Percentiles rank a stretch among this genome's conserved stretches.
Conservation (phyloP, 2,113 vertebrate genomes). For the Calyptommatus sinebrachiatus region DNA sequence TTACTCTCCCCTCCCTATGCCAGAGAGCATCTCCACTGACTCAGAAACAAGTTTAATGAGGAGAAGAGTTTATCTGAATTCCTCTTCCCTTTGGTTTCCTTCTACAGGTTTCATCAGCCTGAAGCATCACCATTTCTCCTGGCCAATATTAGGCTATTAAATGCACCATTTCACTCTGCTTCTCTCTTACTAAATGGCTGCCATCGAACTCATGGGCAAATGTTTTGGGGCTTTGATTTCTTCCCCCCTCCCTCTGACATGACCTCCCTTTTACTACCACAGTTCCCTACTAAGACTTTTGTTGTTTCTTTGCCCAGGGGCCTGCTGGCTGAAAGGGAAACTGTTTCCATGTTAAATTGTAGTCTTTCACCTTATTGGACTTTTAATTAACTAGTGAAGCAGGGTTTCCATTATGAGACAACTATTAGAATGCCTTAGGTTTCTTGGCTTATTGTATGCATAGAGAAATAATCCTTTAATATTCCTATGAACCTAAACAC, state of each 20-base stretch:
- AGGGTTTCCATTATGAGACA: no score
- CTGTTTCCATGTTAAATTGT: slow-evolving; percentile 17
- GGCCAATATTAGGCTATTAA: slow-evolving; percentile 41
- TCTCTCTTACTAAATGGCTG: slow-evolving; percentile 38
- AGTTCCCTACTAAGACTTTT: not conserved
- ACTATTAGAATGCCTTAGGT: no score
- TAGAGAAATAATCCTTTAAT: no score
- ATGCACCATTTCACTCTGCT: slow-evolving; percentile 45
- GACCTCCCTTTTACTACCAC: not conserved
- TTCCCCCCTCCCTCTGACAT: not conserved
- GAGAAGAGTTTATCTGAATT: slow-evolving; percentile 22
- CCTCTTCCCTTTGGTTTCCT: slow-evolving; percentile 36
- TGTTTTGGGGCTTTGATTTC: slow-evolving; percentile 7
- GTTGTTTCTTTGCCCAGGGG: slow-evolving; percentile 15
- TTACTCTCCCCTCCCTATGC: slow-evolving; percentile 8
- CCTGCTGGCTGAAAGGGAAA: slow-evolving; percentile 36
- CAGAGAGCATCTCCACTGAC: slow-evolving; percentile 37
- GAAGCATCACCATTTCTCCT: slow-evolving; percentile 24
- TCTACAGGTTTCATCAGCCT: slow-evolving; percentile 39
- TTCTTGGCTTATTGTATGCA: no score
- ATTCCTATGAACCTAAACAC: no score
- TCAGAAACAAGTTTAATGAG: slow-evolving; percentile 37
- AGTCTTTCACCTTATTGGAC: slow-evolving; percentile 57
- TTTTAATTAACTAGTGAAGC: slow-evolving; percentile 42
- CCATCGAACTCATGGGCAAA: slow-evolving; percentile 30